phyloP scores from a whole-genome alignment of 2,797 vertebrate species.

The Sebastes matsubarae region DNA sequence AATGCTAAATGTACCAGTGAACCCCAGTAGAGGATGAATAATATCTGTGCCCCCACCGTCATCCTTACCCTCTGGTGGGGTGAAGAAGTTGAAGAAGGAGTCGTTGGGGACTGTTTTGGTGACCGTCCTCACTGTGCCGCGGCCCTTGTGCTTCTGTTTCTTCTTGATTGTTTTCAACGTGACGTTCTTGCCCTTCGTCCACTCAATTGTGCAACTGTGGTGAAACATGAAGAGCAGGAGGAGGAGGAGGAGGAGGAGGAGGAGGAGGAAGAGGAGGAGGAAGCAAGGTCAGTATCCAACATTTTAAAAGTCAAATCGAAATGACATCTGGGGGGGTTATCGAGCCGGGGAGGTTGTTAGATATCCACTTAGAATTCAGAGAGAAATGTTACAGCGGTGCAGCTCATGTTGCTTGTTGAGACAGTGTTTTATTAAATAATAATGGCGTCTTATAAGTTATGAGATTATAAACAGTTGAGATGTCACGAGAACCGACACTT shows the following conservation, averaged over 20 bases:
- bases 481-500: no score
- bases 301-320: background rate
- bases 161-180: slow-evolving; percentile 99
- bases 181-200: slow-evolving; percentile 99
- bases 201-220: slow-evolving; percentile 93
- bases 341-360: background rate
- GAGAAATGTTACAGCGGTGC: background rate
- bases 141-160: slow-evolving; percentile 99
- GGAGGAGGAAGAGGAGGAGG: background rate
- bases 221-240: slow-evolving; percentile 2
- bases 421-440: background rate
- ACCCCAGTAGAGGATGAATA: accelerated
- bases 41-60: accelerated
- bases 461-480: no score
- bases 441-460: no score
- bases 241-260: background rate
- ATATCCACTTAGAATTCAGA: background rate
- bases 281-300: slow-evolving; percentile 21
- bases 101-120: slow-evolving; percentile 98
- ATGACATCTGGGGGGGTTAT: background rate
- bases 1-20: background rate
- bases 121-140: slow-evolving; percentile 96
- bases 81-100: slow-evolving; percentile 99
- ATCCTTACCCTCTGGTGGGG: slow-evolving; percentile 93
- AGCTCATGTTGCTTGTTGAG: background rate